Base-by-base conservation (phyloP, 2,797 vertebrate species). In the Astyanax mexicanus region DNA sequence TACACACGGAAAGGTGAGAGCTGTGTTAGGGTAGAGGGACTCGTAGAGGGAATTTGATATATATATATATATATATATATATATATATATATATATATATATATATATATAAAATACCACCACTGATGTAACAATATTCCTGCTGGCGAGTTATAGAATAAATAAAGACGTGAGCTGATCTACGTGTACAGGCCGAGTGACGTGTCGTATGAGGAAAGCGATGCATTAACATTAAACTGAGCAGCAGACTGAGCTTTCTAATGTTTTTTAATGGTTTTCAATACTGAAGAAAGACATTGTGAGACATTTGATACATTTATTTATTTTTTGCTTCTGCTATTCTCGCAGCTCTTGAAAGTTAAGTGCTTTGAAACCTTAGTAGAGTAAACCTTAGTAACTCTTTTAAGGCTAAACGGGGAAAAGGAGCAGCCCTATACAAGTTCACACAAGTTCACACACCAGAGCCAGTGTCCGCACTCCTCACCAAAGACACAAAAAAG, bases 1-100 rank as follows among this genome's bases (percentile, higher is more conserved):
- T 89, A 91, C 92, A 93, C 92, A 95, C 69, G 73, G 84, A 92
- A 88, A 91, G 86, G 85, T 74, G 84, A 86, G 87, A 79, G 71
- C 65, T 75, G 75, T 67, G 82, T 80, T 75, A 78, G 83, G 77
- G 69, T 61, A 45, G 66, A 83, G 74, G 75, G 75, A 55, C 10
- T 82, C 29, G 84, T 79, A n/a, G n/a, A n/a, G n/a, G n/a, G n/a
- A n/a, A n/a, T n/a, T n/a, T n/a, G n/a, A n/a, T n/a, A n/a, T n/a
- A n/a, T n/a, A n/a, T n/a, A n/a, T n/a, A n/a, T n/a, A n/a, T n/a
- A n/a, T n/a, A n/a, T n/a, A n/a, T n/a, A n/a, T n/a, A n/a, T n/a
- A n/a, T n/a, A n/a, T n/a, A n/a, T n/a, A n/a, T n/a, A n/a, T n/a
- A n/a, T n/a, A n/a, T n/a, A n/a, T n/a, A n/a, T n/a, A n/a, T n/a